These are phyloP conservation scores for Brienomyrus longianalis DNA, from an alignment of 2,113 vertebrate genomes.

Conservation along the genomic window DNA sequence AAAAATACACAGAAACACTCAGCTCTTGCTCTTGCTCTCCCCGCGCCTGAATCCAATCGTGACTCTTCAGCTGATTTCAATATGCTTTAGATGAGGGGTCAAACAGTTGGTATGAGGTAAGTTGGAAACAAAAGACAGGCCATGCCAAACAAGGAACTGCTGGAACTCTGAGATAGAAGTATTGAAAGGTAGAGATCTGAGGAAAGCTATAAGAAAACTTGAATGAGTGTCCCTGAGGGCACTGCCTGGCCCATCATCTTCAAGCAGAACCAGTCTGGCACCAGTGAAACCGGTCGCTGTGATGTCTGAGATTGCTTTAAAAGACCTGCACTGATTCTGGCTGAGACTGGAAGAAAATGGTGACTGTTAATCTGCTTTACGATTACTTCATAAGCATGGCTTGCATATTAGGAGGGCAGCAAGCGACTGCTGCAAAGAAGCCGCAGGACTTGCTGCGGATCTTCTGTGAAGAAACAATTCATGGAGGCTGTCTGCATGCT, in stretches of 20 bases:
- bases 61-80: not conserved
- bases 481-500: not conserved
- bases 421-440: not conserved
- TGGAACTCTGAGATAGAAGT: not conserved
- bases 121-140: not conserved
- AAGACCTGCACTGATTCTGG: not conserved
- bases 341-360: not conserved
- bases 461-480: not conserved
- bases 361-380: not conserved
- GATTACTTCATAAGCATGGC: not conserved
- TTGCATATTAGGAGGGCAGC: not conserved
- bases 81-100: not conserved
- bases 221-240: not conserved
- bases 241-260: not conserved
- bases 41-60: not conserved
- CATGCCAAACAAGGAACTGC: not conserved
- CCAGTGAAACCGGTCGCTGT: not conserved
- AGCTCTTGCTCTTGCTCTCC: not conserved
- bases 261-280: not conserved
- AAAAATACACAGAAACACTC: not conserved
- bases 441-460: not conserved
- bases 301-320: slow-evolving; percentile 2
- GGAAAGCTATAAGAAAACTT: not conserved
- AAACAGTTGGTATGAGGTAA: not conserved
- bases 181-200: not conserved